phyloP scores from a whole-genome alignment of 2,888 invertebrate genomes.

The Deroplatys truncata region DNA sequence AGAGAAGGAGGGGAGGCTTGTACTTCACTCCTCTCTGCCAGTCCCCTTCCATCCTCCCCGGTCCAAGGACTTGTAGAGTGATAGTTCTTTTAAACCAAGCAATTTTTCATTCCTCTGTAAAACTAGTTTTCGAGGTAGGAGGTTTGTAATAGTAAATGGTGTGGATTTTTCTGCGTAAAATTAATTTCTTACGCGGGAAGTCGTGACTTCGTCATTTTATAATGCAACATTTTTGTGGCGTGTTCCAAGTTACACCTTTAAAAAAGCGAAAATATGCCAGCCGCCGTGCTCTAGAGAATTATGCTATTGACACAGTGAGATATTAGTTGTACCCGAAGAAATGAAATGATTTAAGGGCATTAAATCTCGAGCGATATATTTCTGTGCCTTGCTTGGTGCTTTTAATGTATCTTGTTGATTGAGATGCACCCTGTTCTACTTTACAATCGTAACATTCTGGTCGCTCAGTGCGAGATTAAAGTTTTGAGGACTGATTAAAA shows the following conservation, averaged over 20 bases:
- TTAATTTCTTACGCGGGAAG: background rate
- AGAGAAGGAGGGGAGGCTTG: background rate
- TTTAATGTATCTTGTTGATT: background rate
- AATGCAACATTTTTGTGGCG: conserved; percentile 1
- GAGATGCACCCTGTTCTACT: background rate
- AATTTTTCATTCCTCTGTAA: conserved; percentile 1
- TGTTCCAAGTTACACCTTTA: background rate
- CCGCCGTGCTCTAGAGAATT: background rate
- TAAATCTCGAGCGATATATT: background rate
- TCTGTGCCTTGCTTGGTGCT: background rate
- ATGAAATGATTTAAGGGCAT: background rate
- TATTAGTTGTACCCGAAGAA: background rate
- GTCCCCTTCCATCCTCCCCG: background rate
- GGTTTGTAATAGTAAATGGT: background rate
- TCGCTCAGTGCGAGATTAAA: too few relatives aligned
- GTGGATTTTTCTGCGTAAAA: background rate
- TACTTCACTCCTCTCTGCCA: background rate
- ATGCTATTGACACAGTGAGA: background rate
- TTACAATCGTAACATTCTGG: too few relatives aligned
- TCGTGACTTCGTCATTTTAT: conserved; percentile 1
- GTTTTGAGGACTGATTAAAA: too few relatives aligned
- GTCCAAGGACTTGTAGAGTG: background rate
- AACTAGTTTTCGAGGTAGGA: background rate
- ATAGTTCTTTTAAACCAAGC: conserved; percentile 1
- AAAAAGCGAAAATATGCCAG: background rate